Base-by-base conservation (phyloP, 1,140 invertebrate species). In the Coptotermes formosanus region DNA sequence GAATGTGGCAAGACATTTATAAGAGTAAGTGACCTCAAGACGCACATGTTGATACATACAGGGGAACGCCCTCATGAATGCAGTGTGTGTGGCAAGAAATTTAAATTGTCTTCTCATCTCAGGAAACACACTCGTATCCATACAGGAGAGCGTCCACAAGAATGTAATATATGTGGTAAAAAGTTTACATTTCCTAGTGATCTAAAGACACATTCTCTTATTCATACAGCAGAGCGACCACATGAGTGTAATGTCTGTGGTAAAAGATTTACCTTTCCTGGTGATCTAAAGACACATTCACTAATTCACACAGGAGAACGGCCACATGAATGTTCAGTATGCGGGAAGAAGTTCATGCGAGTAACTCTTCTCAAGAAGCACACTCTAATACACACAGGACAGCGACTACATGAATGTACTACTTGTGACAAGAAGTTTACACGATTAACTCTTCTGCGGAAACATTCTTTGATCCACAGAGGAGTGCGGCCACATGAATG, bases 401-500 rank as follows among this genome's bases (percentile, higher is more conserved):
- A 93, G 87, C 92, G 91, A 87, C 92, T 92, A 43, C 88, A 91
- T 83, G 86, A 88, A 64, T 92, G 92, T 88, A 86, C 89, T 0
- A 88, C 89, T 16, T 93, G 92, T 88, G 91, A 91, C 0, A 91
- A 92, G 82, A 86, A 52, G 23, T 81, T 59, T 23, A 59, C 52
- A 6, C 92, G 92, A 59, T 90, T 91, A 14, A 89, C 91, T 0
- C 91, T 91, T 9, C 92, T 99, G 85, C 98, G 99, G 0, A 98
- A 99, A 3, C 99, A 99, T 90, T 99, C 99, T 97, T 92, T 99
- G 86, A 92, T 98, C 85, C 99, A 99, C 91, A 99, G 99, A 0
- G 98, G 98, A 11, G 98, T 99, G 92, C 99, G 99, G 91, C 99
- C 99, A 8, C 98, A 99, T 90, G 98, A 98, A 91, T 99, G 99